A percentile compares a stretch with the other conserved stretches of the same genome.
phyloP scores from a whole-genome alignment of 2,797 vertebrate species.

The Trachops cirrhosus region DNA sequence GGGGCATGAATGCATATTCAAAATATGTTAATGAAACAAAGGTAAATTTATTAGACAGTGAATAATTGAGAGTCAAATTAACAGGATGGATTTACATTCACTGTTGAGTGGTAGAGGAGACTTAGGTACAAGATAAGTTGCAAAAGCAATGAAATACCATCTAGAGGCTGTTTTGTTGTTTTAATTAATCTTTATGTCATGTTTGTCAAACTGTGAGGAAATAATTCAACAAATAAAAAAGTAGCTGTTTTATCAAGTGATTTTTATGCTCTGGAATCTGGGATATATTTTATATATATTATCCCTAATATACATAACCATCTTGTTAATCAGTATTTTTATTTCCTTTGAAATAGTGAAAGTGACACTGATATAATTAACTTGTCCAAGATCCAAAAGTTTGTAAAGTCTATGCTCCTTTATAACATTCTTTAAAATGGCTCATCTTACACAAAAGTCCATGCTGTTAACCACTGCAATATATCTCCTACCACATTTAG shows the following conservation, averaged over 20 bases:
- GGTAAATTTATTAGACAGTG: neutral
- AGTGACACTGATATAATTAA: neutral
- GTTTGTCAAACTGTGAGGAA: neutral
- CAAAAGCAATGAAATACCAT: neutral
- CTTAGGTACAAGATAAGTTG: neutral
- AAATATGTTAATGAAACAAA: neutral
- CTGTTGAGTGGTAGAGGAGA: neutral
- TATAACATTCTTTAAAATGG: neutral
- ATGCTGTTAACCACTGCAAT: neutral
- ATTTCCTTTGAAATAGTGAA: neutral
- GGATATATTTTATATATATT: neutral
- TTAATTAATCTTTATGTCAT: neutral
- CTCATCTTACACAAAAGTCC: neutral
- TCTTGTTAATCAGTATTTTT: neutral
- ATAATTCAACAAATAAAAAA: neutral
- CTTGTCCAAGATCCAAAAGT: neutral
- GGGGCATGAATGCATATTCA: neutral
- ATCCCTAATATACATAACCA: neutral
- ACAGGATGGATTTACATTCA: neutral
- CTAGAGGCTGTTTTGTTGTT: neutral
- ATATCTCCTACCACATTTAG: neutral
- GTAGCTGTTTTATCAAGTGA: neutral
- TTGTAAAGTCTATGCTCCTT: neutral
- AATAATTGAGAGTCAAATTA: neutral
- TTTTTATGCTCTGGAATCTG: neutral